Evolutionary conservation across 2,888 invertebrate genomes (phyloP).

Genomic region (Eremobia ochroleuca): DNA sequence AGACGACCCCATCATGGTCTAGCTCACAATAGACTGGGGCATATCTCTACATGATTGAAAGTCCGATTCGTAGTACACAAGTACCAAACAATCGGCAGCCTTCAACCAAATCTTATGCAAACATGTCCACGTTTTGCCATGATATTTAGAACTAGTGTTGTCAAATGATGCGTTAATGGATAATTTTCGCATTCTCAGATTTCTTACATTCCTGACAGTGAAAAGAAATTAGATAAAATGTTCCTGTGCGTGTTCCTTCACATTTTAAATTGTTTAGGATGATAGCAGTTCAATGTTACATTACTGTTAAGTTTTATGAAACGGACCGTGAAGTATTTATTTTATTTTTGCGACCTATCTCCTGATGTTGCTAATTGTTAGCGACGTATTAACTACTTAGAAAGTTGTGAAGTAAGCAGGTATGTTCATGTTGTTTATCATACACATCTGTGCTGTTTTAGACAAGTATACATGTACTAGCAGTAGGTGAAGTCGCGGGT

Average conservation of each 20-base stretch:
- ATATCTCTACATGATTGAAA: conserved; percentile 22
- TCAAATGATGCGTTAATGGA: conserved; percentile 51
- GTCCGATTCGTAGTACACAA: conserved; percentile 30
- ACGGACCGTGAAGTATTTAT: conserved; percentile 49
- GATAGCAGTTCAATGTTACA: conserved; percentile 49
- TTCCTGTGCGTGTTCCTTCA: conserved; percentile 67
- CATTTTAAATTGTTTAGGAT: conserved; percentile 57
- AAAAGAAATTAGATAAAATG: conserved; percentile 64
- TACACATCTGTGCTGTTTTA: conserved; percentile 50
- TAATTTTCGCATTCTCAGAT: conserved; percentile 62
- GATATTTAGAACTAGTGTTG: conserved; percentile 51
- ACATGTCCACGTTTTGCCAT: conserved; percentile 60
- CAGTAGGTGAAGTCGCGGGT: conserved; percentile 45
- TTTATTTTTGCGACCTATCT: conserved; percentile 44
- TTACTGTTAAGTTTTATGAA: conserved; percentile 60
- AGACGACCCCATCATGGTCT: conserved; percentile 90
- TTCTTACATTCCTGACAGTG: conserved; percentile 63
- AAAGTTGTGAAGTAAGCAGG: conserved; percentile 42
- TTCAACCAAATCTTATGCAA: conserved; percentile 41
- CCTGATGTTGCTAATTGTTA: conserved; percentile 31
- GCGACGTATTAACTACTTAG: conserved; percentile 38
- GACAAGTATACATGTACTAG: conserved; percentile 55
- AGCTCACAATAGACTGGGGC: conserved; percentile 35
- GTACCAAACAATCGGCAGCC: conserved; percentile 36
- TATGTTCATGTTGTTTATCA: conserved; percentile 35